Percentiles rank a stretch among this genome's conserved stretches.
Evolutionary conservation across 2,797 vertebrate genomes (phyloP).

Genomic region (Takifugu rubripes): DNA sequence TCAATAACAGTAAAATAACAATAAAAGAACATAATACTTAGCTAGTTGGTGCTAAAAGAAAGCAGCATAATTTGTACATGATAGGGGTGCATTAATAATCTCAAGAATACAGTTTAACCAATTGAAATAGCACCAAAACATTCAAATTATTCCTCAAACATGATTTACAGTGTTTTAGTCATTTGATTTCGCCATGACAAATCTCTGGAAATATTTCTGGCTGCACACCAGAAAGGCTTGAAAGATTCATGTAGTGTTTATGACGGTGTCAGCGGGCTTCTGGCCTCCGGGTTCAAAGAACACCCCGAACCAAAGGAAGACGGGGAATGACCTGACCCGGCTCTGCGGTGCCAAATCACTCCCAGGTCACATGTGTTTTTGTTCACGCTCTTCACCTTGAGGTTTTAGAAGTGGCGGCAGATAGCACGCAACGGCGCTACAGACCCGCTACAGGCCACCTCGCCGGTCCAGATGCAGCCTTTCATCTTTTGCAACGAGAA

Average conservation of each 20-base stretch:
- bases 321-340: slow-evolving; percentile 60
- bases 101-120: neutral
- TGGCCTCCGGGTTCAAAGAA: slow-evolving; percentile 61
- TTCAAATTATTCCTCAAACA: neutral
- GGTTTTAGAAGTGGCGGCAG: slow-evolving; percentile 64
- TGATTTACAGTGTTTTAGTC: slow-evolving; percentile 24
- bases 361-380: slow-evolving; percentile 75
- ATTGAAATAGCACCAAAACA: no score
- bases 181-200: slow-evolving; percentile 40
- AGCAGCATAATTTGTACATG: no score
- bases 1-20: no score
- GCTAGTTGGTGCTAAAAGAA: no score
- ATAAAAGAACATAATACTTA: no score
- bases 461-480: slow-evolving; percentile 59
- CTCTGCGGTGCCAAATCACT: slow-evolving; percentile 70
- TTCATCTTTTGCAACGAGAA: slow-evolving; percentile 69
- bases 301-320: slow-evolving; percentile 59
- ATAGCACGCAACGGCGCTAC: slow-evolving; percentile 63
- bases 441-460: slow-evolving; percentile 61
- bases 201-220: slow-evolving; percentile 40
- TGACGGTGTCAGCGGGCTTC: slow-evolving; percentile 61
- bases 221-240: slow-evolving; percentile 42
- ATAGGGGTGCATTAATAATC: no score
- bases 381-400: slow-evolving; percentile 69
- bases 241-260: slow-evolving; percentile 70